Evolutionary conservation across 2,113 vertebrate genomes (phyloP), one percentile per base, ranked within the genome.

Genomic region (Phodopus roborovskii): DNA sequence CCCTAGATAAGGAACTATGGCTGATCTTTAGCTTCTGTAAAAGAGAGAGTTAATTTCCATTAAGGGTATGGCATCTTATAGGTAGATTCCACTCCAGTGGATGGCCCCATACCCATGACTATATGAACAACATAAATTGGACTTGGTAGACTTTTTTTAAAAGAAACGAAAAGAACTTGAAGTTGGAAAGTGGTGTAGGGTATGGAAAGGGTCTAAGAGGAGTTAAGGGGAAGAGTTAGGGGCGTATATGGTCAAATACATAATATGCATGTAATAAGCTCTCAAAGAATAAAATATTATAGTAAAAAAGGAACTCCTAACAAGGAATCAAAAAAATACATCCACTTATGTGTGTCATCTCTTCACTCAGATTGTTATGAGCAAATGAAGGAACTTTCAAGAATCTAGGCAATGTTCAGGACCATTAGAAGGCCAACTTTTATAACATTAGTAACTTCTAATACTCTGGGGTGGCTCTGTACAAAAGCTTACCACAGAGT

Each of bases 271-370:
- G 3, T 36, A 36, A 42, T 5, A 48, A 36, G 10, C 33, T 50
- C 62, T 68, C 83, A 68, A 68, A 68, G 17, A 48, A 33, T 66
- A 33, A 24, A 50, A 50, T 50, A 50, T 12, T 85, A 42, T 19
- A 64, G 17, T 45, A 64, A 45, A 39, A 39, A 88, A 16, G 15
- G 24, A 74, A 60, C 22, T 19, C 3, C 9, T 68, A 58, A 36
- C 20, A 62, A 77, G 45, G n/a, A 83, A 48, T 26, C 50, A 28
- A 84, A 60, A 68, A n/a, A 86, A 85, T n/a, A 71, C 39, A 33
- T 11, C 19, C 16, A 22, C 10, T 1, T 15, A 3, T 5, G 16
- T 9, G 15, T 6, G 15, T 45, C 42, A 26, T 11, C 19, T 33
- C 22, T n/a, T 6, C 1, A 39, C 33, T 75, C 42, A n/a, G 33